These are phyloP conservation scores for Antidorcas marsupialis DNA, from an alignment of 2,113 vertebrate genomes.

Conservation along the genomic window DNA sequence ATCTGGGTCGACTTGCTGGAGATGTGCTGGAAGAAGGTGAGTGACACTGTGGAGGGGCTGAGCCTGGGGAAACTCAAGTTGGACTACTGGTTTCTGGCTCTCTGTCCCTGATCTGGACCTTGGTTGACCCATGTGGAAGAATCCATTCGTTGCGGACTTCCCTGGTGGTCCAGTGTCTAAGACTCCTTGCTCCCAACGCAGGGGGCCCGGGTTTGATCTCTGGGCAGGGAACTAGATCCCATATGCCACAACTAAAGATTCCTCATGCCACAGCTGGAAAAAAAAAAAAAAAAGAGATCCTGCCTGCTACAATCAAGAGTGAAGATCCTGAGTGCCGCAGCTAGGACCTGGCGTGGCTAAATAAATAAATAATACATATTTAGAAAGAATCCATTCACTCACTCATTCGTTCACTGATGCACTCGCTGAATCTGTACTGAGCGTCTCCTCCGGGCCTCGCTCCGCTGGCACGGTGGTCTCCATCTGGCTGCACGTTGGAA, in stretches of 20 bases:
- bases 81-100: background rate
- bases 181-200: background rate
- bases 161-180: background rate
- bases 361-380: background rate
- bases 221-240: background rate
- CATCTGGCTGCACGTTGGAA: background rate
- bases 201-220: background rate
- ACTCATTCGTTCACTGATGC: background rate
- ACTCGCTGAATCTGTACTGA: background rate
- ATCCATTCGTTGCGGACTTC: background rate
- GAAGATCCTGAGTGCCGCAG: background rate
- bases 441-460: rapidly evolving
- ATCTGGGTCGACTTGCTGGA: background rate
- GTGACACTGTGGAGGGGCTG: background rate
- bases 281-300: background rate
- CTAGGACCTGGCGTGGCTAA: background rate
- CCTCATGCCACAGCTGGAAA: background rate
- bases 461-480: background rate
- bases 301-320: background rate
- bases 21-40: background rate
- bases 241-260: background rate
- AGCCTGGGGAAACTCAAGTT: background rate
- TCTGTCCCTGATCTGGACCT: background rate
- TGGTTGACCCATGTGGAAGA: background rate
- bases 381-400: background rate